Percentiles rank a stretch among this genome's conserved stretches.
These are phyloP conservation scores for Sebastolobus alascanus DNA, from an alignment of 2,797 vertebrate species.

Conservation along the genomic window DNA sequence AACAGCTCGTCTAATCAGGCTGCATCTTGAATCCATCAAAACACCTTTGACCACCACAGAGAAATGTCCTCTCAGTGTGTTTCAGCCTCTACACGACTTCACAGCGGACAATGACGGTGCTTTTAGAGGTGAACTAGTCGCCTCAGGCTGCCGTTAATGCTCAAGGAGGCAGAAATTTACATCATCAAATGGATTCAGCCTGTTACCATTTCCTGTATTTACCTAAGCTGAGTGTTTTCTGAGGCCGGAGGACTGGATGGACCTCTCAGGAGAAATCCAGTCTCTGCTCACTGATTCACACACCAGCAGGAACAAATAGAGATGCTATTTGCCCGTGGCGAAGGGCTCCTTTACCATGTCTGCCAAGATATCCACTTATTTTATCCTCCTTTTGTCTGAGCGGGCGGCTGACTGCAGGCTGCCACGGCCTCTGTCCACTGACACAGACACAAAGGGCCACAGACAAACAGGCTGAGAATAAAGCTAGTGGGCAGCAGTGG, in stretches of 20 bases:
- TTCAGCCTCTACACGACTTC: neutral
- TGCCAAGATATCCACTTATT: conserved; percentile 21
- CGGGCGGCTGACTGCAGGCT: neutral
- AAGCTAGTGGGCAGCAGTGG: neutral
- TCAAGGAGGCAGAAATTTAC: conserved; percentile 22
- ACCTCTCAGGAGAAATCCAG: neutral
- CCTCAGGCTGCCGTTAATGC: neutral
- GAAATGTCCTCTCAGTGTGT: neutral
- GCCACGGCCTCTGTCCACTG: conserved; percentile 2
- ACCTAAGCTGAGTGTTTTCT: neutral
- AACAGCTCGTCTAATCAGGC: neutral
- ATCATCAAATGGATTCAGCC: conserved; percentile 13
- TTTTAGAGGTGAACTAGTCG: neutral
- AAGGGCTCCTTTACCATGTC: conserved; percentile 4
- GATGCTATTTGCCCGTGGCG: conserved; percentile 9
- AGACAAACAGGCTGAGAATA: conserved; percentile 5
- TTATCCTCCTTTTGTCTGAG: neutral
- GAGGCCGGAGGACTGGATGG: neutral
- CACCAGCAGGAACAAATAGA: conserved; percentile 17
- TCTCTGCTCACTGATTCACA: neutral
- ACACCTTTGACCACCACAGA: neutral
- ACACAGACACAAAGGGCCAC: conserved; percentile 7
- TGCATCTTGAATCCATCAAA: neutral
- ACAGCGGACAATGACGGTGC: neutral
- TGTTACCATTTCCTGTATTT: neutral